Conservation (phyloP, 1,140 invertebrate species). For the Zaprionus camerounensis region DNA sequence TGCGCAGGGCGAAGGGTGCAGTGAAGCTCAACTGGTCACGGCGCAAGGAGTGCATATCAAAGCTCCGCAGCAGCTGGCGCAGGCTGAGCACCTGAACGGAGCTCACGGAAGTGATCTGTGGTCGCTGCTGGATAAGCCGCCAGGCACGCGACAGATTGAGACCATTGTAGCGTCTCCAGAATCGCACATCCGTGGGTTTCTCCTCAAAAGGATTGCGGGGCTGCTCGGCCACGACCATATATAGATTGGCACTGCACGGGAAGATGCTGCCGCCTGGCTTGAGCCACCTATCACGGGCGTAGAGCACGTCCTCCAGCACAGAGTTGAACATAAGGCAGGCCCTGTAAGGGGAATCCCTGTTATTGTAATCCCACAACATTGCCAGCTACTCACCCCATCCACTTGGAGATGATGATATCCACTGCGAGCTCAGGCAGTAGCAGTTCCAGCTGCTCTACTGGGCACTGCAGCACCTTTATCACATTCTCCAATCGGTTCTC, state of each 20-base stretch:
- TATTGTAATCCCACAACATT: background rate
- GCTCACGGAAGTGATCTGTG: slow-evolving; percentile 3
- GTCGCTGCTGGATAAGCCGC: background rate
- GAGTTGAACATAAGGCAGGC: slow-evolving; percentile 49
- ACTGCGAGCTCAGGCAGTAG: slow-evolving; percentile 9
- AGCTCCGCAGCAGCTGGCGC: slow-evolving; percentile 25
- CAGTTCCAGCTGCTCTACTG: slow-evolving; percentile 27
- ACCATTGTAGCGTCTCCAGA: slow-evolving; percentile 30
- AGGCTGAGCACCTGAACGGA: slow-evolving; percentile 14
- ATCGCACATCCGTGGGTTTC: background rate
- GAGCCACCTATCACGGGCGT: slow-evolving; percentile 44
- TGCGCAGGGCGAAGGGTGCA: slow-evolving; percentile 21
- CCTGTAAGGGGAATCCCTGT: background rate
- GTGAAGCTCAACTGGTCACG: slow-evolving; percentile 32
- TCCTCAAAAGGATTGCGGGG: background rate
- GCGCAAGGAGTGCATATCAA: slow-evolving; percentile 28
- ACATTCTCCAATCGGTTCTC: slow-evolving; percentile 30
- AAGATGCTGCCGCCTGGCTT: slow-evolving; percentile 44
- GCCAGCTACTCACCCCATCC: slow-evolving; percentile 48
- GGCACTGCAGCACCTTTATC: slow-evolving; percentile 38
- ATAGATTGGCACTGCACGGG: slow-evolving; percentile 30
- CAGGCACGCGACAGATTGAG: slow-evolving; percentile 26
- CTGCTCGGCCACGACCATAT: slow-evolving; percentile 23
- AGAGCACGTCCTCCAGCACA: slow-evolving; percentile 36
- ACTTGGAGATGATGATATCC: slow-evolving; percentile 49